A percentile compares a stretch with the other conserved stretches of the same genome.
Conservation (phyloP, 2,113 vertebrate species). For the Pteruthius melanotis region DNA sequence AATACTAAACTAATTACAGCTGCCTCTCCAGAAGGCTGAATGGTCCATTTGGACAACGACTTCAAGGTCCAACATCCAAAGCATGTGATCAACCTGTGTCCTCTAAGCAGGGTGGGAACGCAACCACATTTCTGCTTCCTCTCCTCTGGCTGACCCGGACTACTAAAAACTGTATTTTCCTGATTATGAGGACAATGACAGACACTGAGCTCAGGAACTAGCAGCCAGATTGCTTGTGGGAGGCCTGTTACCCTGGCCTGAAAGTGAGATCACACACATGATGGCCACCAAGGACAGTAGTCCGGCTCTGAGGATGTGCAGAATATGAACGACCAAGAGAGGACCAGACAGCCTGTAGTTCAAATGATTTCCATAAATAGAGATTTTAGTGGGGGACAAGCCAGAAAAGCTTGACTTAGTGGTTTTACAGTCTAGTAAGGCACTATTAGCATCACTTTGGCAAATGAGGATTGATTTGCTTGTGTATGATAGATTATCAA, state of each 20-base stretch:
- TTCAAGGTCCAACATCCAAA: not conserved
- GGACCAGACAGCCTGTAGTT: not conserved
- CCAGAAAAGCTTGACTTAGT: not conserved
- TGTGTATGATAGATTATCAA: not conserved
- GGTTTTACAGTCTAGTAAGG: not conserved
- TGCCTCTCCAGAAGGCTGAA: not conserved
- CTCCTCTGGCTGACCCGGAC: not conserved
- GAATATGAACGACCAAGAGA: not conserved
- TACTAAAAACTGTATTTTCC: not conserved
- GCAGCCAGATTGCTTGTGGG: not conserved
- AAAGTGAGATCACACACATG: not conserved
- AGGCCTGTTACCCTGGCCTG: not conserved
- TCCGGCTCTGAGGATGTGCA: not conserved
- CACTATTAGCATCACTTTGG: not conserved
- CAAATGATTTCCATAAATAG: not conserved
- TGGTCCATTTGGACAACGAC: not conserved
- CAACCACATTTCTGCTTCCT: not conserved
- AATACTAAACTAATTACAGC: not conserved
- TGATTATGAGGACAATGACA: not conserved
- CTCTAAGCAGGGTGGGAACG: not conserved
- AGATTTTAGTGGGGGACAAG: not conserved
- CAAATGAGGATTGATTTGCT: not conserved
- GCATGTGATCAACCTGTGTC: not conserved
- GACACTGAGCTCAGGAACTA: not conserved
- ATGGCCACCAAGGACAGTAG: not conserved